These are phyloP conservation scores for Camponotus floridanus DNA, from an alignment of 1,140 invertebrate genomes.

Conservation along the genomic window DNA sequence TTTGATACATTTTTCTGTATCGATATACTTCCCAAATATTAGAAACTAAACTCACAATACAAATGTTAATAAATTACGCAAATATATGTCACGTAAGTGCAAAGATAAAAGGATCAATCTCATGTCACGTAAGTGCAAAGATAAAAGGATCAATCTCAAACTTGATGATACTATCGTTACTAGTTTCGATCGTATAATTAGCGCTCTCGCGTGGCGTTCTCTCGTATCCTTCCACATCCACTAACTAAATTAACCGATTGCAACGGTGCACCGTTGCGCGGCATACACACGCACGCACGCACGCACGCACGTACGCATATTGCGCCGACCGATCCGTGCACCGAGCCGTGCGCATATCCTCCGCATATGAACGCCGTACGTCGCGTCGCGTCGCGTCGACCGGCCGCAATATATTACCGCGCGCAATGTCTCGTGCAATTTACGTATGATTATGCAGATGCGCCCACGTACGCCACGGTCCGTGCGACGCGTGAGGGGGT, in stretches of 20 bases:
- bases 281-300: conserved; percentile 26
- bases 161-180: too few relatives aligned
- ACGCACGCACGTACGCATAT: conserved; percentile 54
- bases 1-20: too few relatives aligned
- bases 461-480: conserved; percentile 52
- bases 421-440: conserved; percentile 75
- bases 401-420: conserved; percentile 74
- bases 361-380: conserved; percentile 67
- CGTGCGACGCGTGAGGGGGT: neutral
- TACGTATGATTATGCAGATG: conserved; percentile 77
- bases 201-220: neutral
- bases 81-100: too few relatives aligned
- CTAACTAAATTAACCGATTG: conserved; percentile 77
- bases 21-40: too few relatives aligned
- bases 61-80: too few relatives aligned
- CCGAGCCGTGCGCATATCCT: conserved; percentile 62
- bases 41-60: too few relatives aligned
- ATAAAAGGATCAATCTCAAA: too few relatives aligned
- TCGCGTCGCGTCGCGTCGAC: neutral
- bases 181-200: too few relatives aligned
- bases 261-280: conserved; percentile 66
- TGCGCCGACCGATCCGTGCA: conserved; percentile 47
- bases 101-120: too few relatives aligned
- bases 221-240: conserved; percentile 59
- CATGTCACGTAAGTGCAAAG: too few relatives aligned